Evolutionary conservation across 1,140 invertebrate species (phyloP).

Genomic region (Drosophila pallidifrons): DNA sequence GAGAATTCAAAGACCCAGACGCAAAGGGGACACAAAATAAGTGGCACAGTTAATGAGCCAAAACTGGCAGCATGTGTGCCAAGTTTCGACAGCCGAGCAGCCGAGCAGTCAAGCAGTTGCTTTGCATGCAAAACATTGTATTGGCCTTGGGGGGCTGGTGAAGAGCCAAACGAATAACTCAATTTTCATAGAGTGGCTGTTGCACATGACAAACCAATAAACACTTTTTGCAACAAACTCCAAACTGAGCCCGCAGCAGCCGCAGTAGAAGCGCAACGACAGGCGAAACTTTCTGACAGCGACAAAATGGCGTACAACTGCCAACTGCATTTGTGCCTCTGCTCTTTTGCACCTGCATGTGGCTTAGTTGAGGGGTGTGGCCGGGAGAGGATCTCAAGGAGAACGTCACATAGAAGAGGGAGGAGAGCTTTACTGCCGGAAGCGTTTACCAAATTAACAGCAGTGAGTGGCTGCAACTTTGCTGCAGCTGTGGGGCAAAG

Average conservation of each 20-base stretch:
- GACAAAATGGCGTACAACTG: slow-evolving; percentile 75
- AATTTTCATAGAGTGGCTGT: slow-evolving; percentile 75
- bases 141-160: slow-evolving; percentile 23
- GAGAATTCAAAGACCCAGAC: background rate
- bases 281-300: slow-evolving; percentile 76
- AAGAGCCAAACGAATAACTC: slow-evolving; percentile 64
- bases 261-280: slow-evolving; percentile 34
- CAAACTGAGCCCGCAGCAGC: slow-evolving; percentile 62
- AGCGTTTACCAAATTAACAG: slow-evolving; percentile 76
- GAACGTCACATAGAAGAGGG: background rate
- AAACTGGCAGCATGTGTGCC: slow-evolving; percentile 74
- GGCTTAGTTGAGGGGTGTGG: background rate
- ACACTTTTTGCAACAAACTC: slow-evolving; percentile 81
- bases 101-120: slow-evolving; percentile 45
- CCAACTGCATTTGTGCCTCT: slow-evolving; percentile 64
- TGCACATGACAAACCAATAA: slow-evolving; percentile 72
- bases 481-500: slow-evolving; percentile 53
- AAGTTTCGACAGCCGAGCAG: slow-evolving; percentile 64
- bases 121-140: slow-evolving; percentile 44
- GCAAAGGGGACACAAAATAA: background rate
- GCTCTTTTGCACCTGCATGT: slow-evolving; percentile 57
- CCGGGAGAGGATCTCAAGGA: background rate
- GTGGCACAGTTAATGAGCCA: slow-evolving; percentile 73
- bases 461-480: slow-evolving; percentile 67
- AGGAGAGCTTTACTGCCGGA: slow-evolving; percentile 24